phyloP scores from a whole-genome alignment of 2,888 invertebrate genomes.

The Nomada goodeniana region DNA sequence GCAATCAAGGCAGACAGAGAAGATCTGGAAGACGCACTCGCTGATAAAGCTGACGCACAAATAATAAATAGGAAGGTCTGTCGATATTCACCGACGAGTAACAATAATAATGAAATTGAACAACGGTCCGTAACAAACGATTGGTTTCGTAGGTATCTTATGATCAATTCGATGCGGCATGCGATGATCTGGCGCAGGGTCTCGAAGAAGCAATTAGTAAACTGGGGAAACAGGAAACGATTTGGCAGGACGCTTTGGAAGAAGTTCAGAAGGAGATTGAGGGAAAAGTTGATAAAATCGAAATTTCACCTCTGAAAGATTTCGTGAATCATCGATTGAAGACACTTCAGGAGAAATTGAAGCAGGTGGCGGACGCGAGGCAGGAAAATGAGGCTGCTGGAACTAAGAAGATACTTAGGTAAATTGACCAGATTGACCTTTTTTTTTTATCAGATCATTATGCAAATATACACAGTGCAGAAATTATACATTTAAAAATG shows the following conservation, averaged over 20 bases:
- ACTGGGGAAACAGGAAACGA: slow-evolving; percentile 87
- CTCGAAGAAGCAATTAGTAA: slow-evolving; percentile 88
- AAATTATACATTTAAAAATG: too few relatives aligned
- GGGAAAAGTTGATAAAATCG: slow-evolving; percentile 88
- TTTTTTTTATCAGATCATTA: too few relatives aligned
- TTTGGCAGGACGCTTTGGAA: slow-evolving; percentile 88
- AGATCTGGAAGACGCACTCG: slow-evolving; percentile 89
- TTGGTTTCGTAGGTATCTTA: slow-evolving; percentile 84
- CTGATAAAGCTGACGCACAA: slow-evolving; percentile 90
- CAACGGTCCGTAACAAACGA: neutral
- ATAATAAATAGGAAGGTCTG: slow-evolving; percentile 89
- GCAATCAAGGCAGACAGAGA: slow-evolving; percentile 89
- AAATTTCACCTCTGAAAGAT: slow-evolving; percentile 88
- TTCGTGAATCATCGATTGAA: slow-evolving; percentile 88
- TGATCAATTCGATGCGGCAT: slow-evolving; percentile 89
- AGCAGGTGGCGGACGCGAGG: slow-evolving; percentile 86
- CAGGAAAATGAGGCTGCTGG: slow-evolving; percentile 90
- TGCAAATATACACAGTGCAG: too few relatives aligned
- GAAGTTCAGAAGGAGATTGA: slow-evolving; percentile 89
- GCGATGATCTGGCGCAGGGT: slow-evolving; percentile 88
- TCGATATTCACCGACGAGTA: too few relatives aligned
- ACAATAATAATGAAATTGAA: neutral
- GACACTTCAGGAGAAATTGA: slow-evolving; percentile 87
- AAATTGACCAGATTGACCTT: slow-evolving; percentile 20
- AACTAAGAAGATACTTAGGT: slow-evolving; percentile 89